A percentile compares a stretch with the other conserved stretches of the same genome.
These are phyloP conservation scores for Falco novaeseelandiae DNA, from an alignment of 2,797 vertebrate genomes.

Conservation along the genomic window DNA sequence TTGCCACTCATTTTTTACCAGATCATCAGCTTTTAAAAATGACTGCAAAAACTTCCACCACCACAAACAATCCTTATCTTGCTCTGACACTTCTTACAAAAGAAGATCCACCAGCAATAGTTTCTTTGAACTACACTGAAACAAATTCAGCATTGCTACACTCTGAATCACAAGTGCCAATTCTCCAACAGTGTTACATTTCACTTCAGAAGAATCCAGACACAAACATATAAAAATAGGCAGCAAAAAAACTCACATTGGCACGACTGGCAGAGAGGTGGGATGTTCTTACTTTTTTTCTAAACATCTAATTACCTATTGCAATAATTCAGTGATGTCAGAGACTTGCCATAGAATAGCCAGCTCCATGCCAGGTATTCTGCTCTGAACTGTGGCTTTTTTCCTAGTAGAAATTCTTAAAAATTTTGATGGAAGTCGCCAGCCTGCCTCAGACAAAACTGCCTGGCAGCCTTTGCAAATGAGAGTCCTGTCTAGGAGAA, in stretches of 20 bases:
- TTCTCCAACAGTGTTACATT: background rate
- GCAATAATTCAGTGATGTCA: background rate
- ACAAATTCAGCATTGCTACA: background rate
- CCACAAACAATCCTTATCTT: background rate
- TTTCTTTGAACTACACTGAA: background rate
- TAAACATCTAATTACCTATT: background rate
- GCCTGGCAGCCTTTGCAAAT: background rate
- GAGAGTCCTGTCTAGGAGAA: background rate
- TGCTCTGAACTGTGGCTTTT: background rate
- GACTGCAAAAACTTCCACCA: background rate
- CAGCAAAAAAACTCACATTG: background rate
- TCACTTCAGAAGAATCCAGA: constrained; percentile 32
- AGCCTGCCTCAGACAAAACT: background rate
- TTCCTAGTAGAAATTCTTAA: background rate
- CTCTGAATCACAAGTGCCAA: background rate
- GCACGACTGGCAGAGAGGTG: background rate
- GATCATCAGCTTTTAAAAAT: background rate
- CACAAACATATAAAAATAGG: background rate
- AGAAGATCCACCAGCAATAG: background rate
- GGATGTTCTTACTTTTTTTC: background rate
- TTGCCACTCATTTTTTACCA: background rate
- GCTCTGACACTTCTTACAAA: background rate
- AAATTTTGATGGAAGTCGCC: background rate
- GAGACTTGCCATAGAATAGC: background rate
- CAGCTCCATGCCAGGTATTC: background rate